These are phyloP conservation scores for Tholera decimalis DNA, from an alignment of 2,888 invertebrate genomes.

Conservation along the genomic window DNA sequence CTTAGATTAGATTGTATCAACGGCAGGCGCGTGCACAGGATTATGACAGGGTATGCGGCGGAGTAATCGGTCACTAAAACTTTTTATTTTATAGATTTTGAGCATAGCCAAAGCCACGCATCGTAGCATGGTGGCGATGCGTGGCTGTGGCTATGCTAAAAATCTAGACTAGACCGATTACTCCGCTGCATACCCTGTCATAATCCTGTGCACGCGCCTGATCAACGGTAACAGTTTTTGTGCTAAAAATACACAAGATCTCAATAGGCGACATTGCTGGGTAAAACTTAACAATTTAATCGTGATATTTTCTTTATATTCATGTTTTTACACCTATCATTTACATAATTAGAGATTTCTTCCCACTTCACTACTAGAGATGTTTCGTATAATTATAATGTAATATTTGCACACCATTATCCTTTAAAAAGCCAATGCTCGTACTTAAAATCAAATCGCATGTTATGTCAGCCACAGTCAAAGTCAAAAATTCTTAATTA, in stretches of 20 bases:
- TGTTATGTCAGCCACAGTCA: no score
- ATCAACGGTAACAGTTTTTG: constrained; percentile 46
- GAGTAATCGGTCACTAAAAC: no score
- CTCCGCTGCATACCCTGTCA: no score
- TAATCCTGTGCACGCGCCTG: no score
- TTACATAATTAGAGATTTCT: not conserved
- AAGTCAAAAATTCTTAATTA: no score
- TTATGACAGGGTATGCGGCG: no score
- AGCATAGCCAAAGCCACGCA: no score
- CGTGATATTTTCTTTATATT: not conserved
- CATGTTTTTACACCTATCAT: not conserved
- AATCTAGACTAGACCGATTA: no score
- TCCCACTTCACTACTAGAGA: not conserved
- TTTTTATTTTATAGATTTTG: no score
- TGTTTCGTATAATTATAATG: not conserved
- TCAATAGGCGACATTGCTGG: constrained; percentile 64
- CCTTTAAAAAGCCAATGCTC: not conserved
- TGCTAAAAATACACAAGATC: constrained; percentile 62
- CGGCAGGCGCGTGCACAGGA: no score
- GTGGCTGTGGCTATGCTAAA: no score
- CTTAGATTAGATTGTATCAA: constrained; percentile 60
- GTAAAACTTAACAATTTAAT: constrained; percentile 30
- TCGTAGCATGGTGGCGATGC: no score
- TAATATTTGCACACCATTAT: not conserved
- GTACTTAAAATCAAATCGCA: not conserved